A percentile compares a stretch with the other conserved stretches of the same genome.
These are phyloP conservation scores for Linurgus olivaceus DNA, from an alignment of 2,797 vertebrate genomes.

Conservation along the genomic window DNA sequence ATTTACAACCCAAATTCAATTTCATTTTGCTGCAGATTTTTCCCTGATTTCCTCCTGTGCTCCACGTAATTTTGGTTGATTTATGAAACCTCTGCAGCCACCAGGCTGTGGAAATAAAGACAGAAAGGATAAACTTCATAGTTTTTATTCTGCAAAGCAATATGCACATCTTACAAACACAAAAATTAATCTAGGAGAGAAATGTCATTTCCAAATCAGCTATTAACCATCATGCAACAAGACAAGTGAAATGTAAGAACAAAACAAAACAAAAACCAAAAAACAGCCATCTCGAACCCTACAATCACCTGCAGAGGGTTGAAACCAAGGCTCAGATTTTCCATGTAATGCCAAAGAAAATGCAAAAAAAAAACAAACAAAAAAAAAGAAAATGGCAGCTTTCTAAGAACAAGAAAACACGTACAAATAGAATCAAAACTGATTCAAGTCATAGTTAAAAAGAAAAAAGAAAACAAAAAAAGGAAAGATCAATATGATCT, in stretches of 20 bases:
- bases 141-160: slow-evolving; percentile 83
- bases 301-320: slow-evolving; percentile 65
- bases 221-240: slow-evolving; percentile 81
- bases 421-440: slow-evolving; percentile 79
- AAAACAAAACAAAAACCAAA: slow-evolving; percentile 26
- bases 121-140: slow-evolving; percentile 21
- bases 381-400: slow-evolving; percentile 66
- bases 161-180: slow-evolving; percentile 82
- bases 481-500: slow-evolving; percentile 86
- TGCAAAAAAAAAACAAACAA: background rate
- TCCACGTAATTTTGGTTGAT: rapidly evolving
- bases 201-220: slow-evolving; percentile 77
- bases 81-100: background rate
- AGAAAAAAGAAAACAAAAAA: slow-evolving; percentile 58
- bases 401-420: slow-evolving; percentile 73
- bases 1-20: background rate
- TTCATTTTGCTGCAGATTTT: background rate
- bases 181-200: slow-evolving; percentile 78
- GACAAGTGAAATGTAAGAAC: slow-evolving; percentile 69
- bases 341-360: slow-evolving; percentile 64
- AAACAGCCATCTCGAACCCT: slow-evolving; percentile 56
- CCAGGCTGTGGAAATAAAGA: background rate
- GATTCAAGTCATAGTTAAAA: slow-evolving; percentile 79
- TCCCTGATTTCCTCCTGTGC: rapidly evolving
- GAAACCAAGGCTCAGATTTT: slow-evolving; percentile 61